Percentiles rank a stretch among this genome's conserved stretches.
Conservation (phyloP, 2,888 invertebrate species). For the Eremobia ochroleuca region DNA sequence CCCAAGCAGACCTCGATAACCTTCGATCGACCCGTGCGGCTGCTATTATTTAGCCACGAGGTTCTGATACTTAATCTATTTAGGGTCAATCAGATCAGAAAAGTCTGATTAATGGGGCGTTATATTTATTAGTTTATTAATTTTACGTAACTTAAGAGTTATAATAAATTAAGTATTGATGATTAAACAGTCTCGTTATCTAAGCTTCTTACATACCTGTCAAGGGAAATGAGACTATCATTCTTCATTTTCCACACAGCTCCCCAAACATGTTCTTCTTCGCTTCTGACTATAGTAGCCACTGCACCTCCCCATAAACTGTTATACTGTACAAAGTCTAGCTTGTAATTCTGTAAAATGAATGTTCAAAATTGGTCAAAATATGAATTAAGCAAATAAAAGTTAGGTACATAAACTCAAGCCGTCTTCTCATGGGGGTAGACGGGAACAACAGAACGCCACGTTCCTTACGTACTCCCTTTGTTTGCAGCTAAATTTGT, state of each 20-base stretch:
- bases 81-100: too few relatives aligned
- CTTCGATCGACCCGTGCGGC: too few relatives aligned
- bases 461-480: not conserved
- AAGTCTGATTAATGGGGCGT: too few relatives aligned
- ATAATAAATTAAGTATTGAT: too few relatives aligned
- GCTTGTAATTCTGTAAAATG: slow-evolving; percentile 53
- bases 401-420: not conserved
- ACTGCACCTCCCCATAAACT: slow-evolving; percentile 50
- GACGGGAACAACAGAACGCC: not conserved
- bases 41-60: too few relatives aligned
- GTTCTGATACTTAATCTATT: too few relatives aligned
- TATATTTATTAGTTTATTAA: too few relatives aligned
- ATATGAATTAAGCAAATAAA: not conserved
- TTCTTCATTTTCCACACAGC: slow-evolving; percentile 58
- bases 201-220: slow-evolving; percentile 10
- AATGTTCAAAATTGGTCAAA: not conserved
- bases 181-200: too few relatives aligned
- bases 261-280: slow-evolving; percentile 46
- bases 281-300: slow-evolving; percentile 47
- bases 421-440: not conserved
- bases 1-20: too few relatives aligned
- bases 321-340: slow-evolving; percentile 52
- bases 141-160: too few relatives aligned
- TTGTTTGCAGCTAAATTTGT: not conserved
- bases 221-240: slow-evolving; percentile 27